Conservation (phyloP, 2,113 vertebrate genomes). For the Etheostoma spectabile region DNA sequence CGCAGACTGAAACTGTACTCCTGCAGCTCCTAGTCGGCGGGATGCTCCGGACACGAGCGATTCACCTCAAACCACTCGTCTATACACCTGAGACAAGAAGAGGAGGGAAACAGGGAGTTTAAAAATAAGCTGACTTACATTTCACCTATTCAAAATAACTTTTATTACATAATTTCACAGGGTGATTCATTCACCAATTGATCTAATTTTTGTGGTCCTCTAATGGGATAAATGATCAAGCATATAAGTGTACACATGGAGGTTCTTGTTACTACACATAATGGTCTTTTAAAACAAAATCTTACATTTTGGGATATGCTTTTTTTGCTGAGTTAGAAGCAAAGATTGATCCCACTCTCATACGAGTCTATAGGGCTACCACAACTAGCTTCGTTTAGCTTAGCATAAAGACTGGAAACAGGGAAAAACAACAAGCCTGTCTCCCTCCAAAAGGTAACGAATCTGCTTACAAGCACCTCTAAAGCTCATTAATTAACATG, state of each 20-base stretch:
- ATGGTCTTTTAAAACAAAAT: not conserved
- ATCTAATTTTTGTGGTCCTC: not conserved
- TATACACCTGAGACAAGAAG: slow-evolving; percentile 90
- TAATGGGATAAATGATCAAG: not conserved
- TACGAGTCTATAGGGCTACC: not conserved
- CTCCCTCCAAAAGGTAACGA: not conserved
- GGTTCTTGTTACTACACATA: not conserved
- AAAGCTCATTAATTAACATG: not conserved
- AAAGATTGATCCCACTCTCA: not conserved
- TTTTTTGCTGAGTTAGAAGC: not conserved
- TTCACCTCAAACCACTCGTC: slow-evolving; percentile 99
- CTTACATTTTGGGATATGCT: not conserved
- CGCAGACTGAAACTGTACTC: slow-evolving; percentile 31
- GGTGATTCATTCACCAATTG: not conserved
- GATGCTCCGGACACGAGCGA: slow-evolving; percentile 97
- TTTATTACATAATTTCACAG: not conserved
- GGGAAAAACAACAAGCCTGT: not conserved
- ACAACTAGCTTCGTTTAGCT: not conserved
- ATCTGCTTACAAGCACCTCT: too few relatives aligned
- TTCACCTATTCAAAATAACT: too few relatives aligned
- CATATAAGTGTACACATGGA: not conserved
- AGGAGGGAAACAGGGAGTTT: not conserved
- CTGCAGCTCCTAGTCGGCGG: slow-evolving; percentile 87
- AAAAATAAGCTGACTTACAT: not conserved
- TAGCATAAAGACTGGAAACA: not conserved